phyloP scores from a whole-genome alignment of 2,113 vertebrate genomes.

The Rhinichthys klamathensis region DNA sequence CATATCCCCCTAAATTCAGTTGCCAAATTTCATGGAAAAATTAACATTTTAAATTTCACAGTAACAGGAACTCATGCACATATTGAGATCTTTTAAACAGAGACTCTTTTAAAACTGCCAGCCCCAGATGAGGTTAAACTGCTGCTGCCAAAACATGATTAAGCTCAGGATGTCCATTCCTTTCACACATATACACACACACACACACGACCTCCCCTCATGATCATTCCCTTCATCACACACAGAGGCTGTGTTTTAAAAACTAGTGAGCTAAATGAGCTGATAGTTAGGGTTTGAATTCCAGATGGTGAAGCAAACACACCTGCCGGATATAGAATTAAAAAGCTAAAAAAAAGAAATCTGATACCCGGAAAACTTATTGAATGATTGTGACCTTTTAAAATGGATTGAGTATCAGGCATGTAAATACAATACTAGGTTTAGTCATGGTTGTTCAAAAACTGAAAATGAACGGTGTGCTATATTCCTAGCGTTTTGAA shows the following conservation, averaged over 20 bases:
- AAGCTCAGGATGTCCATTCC: slow-evolving; percentile 27
- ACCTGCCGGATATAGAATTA: not conserved
- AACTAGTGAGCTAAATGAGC: not conserved
- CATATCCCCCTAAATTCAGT: not conserved
- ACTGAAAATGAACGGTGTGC: not conserved
- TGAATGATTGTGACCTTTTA: not conserved
- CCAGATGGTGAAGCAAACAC: not conserved
- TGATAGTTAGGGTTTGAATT: not conserved
- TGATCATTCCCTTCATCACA: slow-evolving; percentile 24
- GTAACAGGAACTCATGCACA: not conserved
- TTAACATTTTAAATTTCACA: not conserved
- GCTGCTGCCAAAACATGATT: slow-evolving; percentile 37
- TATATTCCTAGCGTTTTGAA: not conserved
- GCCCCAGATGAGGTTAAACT: slow-evolving; percentile 31
- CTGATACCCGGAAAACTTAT: not conserved
- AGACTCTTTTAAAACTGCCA: slow-evolving; percentile 52
- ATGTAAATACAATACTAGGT: not conserved
- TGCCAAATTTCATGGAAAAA: no score
- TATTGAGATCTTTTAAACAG: not conserved
- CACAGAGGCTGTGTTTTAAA: not conserved
- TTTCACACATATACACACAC: not conserved
- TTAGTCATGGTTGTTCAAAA: not conserved
- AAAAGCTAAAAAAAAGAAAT: not conserved
- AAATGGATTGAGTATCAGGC: not conserved
- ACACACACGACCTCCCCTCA: not conserved